Evolutionary conservation across 2,113 vertebrate genomes (phyloP), one percentile per base, ranked within the genome.

Genomic region (Casuarius casuarius): DNA sequence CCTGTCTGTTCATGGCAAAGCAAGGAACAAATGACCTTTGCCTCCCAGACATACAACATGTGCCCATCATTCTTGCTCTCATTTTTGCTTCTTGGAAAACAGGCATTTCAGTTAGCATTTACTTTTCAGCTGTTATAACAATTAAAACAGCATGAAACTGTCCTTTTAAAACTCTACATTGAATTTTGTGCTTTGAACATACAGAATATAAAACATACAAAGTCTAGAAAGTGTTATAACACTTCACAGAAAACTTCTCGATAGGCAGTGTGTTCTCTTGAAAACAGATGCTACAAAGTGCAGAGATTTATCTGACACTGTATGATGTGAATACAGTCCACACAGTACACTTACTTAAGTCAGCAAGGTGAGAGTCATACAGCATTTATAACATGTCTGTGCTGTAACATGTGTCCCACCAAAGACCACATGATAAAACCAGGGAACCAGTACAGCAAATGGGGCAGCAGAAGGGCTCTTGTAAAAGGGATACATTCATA

Each of bases 31-130:
- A 12, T 63, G 12, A 62, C 46, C 33, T n/a, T 3, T 22, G 40
- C 25, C 25, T 48, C 29, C 33, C 29, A 71, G 29, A 81, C 54
- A 17, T 42, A 78, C 11, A 73, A 67, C 20, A 18, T n/a, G 29
- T 1, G 10, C 2, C 2, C 0, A 19, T 40, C 52, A n/a, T 66
- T 85, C 10, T 29, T 9, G 17, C 46, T 48, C 46, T 48, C 46
- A 48, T 48, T 48, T 48, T 48, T 48, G 0, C 18, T 85, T 66
- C 58, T 10, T 62, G 22, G 29, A 81, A 72, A 82, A 67, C 11
- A 23, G 18, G 19, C 38, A 19, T 81, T 72, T 89, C 46, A 40
- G 6, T 59, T 33, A 40, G 16, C 13, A 20, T 65, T 79, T 66
- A 70, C 14, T 35, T 75, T 84, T 66, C 58, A 71, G 71, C 66